Evolutionary conservation across 2,113 vertebrate genomes (phyloP), one percentile per base, ranked within the genome.

Genomic region (Oriolus oriolus): DNA sequence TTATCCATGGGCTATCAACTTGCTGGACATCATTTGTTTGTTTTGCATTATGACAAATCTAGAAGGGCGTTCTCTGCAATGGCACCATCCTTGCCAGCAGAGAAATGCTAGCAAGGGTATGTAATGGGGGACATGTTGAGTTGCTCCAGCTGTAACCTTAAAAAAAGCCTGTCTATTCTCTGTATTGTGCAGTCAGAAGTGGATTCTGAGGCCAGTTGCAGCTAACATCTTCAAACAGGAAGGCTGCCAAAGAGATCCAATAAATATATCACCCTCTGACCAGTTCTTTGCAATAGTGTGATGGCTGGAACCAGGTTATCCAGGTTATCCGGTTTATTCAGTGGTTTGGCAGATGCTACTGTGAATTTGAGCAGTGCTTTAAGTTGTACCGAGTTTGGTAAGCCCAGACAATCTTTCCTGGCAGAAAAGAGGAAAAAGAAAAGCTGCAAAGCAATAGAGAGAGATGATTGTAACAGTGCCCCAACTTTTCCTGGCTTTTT

Each of bases 371-470:
- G 70, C 50, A 57, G 45, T 37, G n/a, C 93, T 81, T 93, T 84
- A 57, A 24, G 4, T 50, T 93, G 54, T 63, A 56, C 27, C 0
- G 0, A 86, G 69, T 74, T 93, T 0, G 0, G 35, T 86, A 93
- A 83, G 77, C 39, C 47, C 45, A 53, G 61, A 49, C 22, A 26
- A n/a, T 77, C 64, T 94, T 88, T 84, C 16, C 53, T 93, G 79
- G 85, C 68, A 90, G 60, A 77, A 91, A 88, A 78, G 35, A 90
- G 50, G 81, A 35, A 63, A 79, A 63, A 44, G 39, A 74, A 93
- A 94, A 94, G 50, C 93, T 94, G 66, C 79, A 94, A 87, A 95
- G 71, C 95, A 59, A 35, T 74, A 88, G 52, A 85, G 52, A 64
- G 41, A 91, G 24, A 63, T 2, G 16, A 44, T 31, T 88, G 50